These are phyloP conservation scores for Bombus confusus DNA, from an alignment of 1,140 invertebrate genomes.

Conservation along the genomic window DNA sequence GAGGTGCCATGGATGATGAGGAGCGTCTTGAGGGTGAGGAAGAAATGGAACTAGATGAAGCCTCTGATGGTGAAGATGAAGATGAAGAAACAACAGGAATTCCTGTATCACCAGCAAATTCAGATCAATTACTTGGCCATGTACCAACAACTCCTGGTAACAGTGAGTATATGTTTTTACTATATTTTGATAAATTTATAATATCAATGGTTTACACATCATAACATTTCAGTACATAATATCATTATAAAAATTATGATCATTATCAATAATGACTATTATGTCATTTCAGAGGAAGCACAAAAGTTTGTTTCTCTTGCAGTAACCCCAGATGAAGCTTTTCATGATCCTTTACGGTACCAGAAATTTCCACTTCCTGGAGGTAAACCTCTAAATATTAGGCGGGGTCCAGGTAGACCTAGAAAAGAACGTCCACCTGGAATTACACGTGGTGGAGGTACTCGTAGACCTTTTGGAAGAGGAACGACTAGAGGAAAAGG, in stretches of 20 bases:
- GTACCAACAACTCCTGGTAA: constrained; percentile 73
- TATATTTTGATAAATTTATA: constrained; percentile 21
- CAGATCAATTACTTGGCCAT: constrained; percentile 78
- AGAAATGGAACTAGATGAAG: constrained; percentile 82
- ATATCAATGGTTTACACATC: not conserved
- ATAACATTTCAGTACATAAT: not conserved
- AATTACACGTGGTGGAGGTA: constrained; percentile 72
- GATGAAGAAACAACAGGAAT: constrained; percentile 80
- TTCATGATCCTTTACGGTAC: constrained; percentile 78
- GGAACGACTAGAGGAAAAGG: constrained; percentile 79
- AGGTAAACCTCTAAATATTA: constrained; percentile 85
- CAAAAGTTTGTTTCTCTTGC: constrained; percentile 56
- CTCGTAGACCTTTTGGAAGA: constrained; percentile 78
- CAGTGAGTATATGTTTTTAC: constrained; percentile 63
- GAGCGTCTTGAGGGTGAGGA: constrained; percentile 81
- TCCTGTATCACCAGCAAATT: constrained; percentile 79
- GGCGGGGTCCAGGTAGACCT: constrained; percentile 88
- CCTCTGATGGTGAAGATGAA: constrained; percentile 81
- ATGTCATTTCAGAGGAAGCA: constrained; percentile 39
- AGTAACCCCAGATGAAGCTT: constrained; percentile 80
- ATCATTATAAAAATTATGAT: constrained; percentile 43
- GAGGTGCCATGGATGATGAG: constrained; percentile 80
- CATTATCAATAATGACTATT: no score
- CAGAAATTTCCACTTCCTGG: constrained; percentile 81
- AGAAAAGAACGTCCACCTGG: constrained; percentile 85